A percentile compares a stretch with the other conserved stretches of the same genome.
Conservation (phyloP, 2,797 vertebrate species). For the Streptopelia turtur region DNA sequence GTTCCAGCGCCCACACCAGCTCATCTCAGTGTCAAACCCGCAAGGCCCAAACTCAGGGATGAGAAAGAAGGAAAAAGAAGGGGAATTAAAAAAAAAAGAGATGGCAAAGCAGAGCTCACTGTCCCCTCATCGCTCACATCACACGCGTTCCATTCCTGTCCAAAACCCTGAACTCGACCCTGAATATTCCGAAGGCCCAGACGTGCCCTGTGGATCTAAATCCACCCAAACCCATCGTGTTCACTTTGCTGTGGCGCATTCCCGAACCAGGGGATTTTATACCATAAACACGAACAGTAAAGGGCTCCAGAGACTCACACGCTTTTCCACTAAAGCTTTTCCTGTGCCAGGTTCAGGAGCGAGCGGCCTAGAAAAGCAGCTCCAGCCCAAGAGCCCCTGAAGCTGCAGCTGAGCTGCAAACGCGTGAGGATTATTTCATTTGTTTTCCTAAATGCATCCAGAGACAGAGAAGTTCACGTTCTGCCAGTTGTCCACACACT, state of each 20-base stretch:
- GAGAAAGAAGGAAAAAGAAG: too few relatives aligned
- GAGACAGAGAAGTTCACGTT: neutral
- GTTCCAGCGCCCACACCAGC: neutral
- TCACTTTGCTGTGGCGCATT: too few relatives aligned
- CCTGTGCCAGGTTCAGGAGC: neutral
- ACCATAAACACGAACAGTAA: neutral
- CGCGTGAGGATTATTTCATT: neutral
- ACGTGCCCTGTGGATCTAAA: neutral
- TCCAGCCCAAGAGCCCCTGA: neutral
- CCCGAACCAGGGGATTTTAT: too few relatives aligned
- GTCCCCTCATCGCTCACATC: neutral
- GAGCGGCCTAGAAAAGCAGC: neutral
- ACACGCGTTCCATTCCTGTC: neutral
- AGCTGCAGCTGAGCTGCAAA: neutral
- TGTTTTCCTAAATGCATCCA: neutral
- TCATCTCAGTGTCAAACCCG: neutral
- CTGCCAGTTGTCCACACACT: neutral
- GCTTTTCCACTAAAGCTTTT: neutral
- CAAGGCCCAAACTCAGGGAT: neutral
- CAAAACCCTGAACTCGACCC: neutral
- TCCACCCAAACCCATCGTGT: neutral
- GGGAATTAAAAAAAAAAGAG: fast-evolving
- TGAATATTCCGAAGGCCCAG: neutral
- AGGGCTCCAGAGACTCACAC: neutral
- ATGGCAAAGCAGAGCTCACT: neutral